A percentile compares a stretch with the other conserved stretches of the same genome.
These are phyloP conservation scores for Porites australiensis DNA, from an alignment of 64 coral and sea anemone genomes.

Conservation along the genomic window DNA sequence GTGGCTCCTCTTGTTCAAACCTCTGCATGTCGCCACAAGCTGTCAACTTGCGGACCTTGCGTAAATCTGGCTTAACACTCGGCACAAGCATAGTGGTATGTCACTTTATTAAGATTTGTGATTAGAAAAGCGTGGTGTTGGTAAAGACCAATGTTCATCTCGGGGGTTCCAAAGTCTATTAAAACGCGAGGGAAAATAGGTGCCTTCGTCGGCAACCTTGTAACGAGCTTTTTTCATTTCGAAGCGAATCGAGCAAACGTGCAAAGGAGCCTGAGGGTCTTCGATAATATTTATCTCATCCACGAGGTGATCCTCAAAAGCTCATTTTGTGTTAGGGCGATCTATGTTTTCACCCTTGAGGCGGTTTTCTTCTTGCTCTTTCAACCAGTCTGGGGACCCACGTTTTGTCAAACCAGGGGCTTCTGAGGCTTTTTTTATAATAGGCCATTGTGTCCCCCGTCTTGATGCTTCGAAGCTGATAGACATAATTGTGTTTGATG, in stretches of 20 bases:
- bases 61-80: slow-evolving; percentile 2
- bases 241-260: too few relatives aligned
- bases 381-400: neutral
- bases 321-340: neutral
- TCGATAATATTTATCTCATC: neutral
- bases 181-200: too few relatives aligned
- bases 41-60: neutral
- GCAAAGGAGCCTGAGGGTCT: too few relatives aligned
- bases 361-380: neutral
- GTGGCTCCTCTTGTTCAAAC: neutral
- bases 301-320: neutral
- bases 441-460: neutral
- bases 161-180: too few relatives aligned
- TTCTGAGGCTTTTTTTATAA: neutral
- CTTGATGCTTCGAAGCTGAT: neutral
- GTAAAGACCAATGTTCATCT: too few relatives aligned
- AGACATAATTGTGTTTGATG: neutral
- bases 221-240: too few relatives aligned
- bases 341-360: neutral
- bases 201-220: too few relatives aligned
- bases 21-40: neutral
- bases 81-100: neutral
- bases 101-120: too few relatives aligned
- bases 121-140: too few relatives aligned
- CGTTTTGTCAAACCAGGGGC: neutral